Evolutionary conservation across 2,888 invertebrate species (phyloP).

Genomic region (Petrophora chlorosata): DNA sequence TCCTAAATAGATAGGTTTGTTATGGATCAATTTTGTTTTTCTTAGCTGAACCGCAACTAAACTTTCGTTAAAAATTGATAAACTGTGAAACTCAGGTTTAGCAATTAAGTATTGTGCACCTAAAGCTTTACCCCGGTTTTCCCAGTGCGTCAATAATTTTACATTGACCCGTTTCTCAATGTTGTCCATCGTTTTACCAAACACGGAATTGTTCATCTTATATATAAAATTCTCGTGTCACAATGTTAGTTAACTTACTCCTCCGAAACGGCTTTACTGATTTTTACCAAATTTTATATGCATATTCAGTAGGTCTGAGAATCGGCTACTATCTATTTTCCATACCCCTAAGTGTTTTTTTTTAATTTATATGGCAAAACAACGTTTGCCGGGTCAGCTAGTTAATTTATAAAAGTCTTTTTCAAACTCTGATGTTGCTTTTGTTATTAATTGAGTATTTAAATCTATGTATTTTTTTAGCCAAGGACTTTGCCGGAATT

Average conservation of each 20-base stretch:
- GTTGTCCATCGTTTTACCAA: constrained; percentile 26
- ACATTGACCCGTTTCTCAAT: constrained; percentile 14
- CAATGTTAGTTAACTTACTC: too few species aligned
- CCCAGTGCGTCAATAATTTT: constrained; percentile 1
- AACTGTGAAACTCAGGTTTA: constrained; percentile 12
- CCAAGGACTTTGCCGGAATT: constrained; percentile 27
- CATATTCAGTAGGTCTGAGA: too few species aligned
- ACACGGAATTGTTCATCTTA: constrained; percentile 26
- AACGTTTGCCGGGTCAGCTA: too few species aligned
- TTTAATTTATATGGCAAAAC: too few species aligned
- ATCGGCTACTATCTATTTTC: too few species aligned
- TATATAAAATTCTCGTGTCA: too few species aligned
- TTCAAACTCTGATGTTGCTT: too few species aligned
- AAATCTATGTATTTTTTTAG: constrained; percentile 20
- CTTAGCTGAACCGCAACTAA: constrained; percentile 22
- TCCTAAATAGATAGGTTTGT: constrained; percentile 24
- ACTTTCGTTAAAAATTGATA: constrained; percentile 10
- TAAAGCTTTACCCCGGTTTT: not conserved
- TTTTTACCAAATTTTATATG: too few species aligned
- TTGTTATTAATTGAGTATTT: too few species aligned
- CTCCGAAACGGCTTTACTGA: too few species aligned
- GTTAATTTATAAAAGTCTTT: too few species aligned
- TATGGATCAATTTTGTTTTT: constrained; percentile 6
- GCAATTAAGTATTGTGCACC: constrained; percentile 3
- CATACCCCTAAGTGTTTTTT: too few species aligned